Conservation (phyloP, 2,888 invertebrate genomes). For the Antheraea yamamai region DNA sequence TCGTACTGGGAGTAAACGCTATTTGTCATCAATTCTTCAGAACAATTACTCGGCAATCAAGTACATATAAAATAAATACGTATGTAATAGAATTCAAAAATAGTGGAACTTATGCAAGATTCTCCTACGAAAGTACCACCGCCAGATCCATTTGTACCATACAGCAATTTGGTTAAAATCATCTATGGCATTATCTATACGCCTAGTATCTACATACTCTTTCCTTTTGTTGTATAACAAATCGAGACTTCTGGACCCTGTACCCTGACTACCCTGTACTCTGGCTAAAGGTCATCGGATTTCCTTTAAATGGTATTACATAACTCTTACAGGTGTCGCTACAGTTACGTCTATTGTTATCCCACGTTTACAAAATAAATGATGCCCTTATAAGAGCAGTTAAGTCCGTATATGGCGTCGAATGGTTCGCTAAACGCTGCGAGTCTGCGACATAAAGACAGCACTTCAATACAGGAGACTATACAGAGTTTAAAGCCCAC, state of each 20-base stretch:
- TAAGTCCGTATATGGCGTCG: slow-evolving; percentile 55
- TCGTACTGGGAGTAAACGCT: no score
- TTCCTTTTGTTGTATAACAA: background rate
- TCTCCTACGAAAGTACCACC: background rate
- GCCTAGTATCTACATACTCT: background rate
- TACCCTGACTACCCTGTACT: no score
- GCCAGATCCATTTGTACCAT: background rate
- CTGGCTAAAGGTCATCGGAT: slow-evolving; percentile 21
- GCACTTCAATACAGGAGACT: slow-evolving; percentile 48
- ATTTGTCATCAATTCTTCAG: no score
- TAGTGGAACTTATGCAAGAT: background rate
- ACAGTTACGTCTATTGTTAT: slow-evolving; percentile 44
- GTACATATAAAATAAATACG: no score
- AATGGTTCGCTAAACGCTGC: slow-evolving; percentile 55
- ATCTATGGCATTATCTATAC: background rate
- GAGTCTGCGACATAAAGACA: slow-evolving; percentile 57
- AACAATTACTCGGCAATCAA: no score
- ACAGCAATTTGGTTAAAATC: background rate
- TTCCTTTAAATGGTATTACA: background rate
- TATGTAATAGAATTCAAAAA: no score
- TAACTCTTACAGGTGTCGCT: slow-evolving; percentile 39
- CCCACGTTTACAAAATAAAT: slow-evolving; percentile 44
- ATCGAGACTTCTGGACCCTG: no score
- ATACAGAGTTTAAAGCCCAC: slow-evolving; percentile 49
- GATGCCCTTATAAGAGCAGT: slow-evolving; percentile 51